These are phyloP conservation scores for Lepisosteus osseus DNA, from an alignment of 2,113 vertebrate species.

Conservation along the genomic window DNA sequence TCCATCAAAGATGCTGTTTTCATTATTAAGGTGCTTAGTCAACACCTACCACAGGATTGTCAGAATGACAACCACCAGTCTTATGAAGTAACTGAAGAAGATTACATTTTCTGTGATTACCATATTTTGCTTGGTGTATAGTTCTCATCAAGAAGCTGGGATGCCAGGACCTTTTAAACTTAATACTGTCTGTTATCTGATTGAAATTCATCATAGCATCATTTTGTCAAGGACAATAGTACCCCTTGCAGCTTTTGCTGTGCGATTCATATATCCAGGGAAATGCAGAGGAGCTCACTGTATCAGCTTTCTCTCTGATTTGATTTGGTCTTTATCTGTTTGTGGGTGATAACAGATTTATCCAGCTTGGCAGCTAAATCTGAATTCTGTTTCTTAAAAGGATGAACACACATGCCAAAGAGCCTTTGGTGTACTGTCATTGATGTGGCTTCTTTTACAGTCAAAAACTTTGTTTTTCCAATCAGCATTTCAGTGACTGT, in stretches of 20 bases:
- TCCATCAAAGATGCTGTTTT: no score
- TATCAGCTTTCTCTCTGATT: conserved; percentile 32
- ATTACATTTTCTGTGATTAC: neutral
- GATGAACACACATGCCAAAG: conserved; percentile 49
- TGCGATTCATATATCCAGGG: conserved; percentile 1
- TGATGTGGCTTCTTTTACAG: conserved; percentile 31
- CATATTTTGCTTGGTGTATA: neutral
- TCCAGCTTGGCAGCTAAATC: conserved; percentile 34
- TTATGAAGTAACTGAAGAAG: neutral
- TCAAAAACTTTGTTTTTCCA: neutral
- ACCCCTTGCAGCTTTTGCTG: neutral
- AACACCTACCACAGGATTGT: no score
- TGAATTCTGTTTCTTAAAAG: conserved; percentile 41
- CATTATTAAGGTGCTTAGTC: no score
- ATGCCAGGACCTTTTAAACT: neutral
- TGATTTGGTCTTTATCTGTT: conserved; percentile 49
- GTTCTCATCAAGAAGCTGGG: neutral
- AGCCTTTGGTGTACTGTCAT: conserved; percentile 49
- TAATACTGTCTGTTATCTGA: neutral
- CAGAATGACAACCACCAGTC: no score
- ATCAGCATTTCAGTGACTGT: neutral
- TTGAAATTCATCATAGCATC: neutral
- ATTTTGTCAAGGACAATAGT: conserved; percentile 3
- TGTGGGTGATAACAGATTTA: conserved; percentile 41
- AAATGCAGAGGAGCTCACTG: conserved; percentile 18